Evolutionary conservation across 2,888 invertebrate species (phyloP), one percentile per base, ranked within the genome.

Genomic region (Hyppa rectilinea): DNA sequence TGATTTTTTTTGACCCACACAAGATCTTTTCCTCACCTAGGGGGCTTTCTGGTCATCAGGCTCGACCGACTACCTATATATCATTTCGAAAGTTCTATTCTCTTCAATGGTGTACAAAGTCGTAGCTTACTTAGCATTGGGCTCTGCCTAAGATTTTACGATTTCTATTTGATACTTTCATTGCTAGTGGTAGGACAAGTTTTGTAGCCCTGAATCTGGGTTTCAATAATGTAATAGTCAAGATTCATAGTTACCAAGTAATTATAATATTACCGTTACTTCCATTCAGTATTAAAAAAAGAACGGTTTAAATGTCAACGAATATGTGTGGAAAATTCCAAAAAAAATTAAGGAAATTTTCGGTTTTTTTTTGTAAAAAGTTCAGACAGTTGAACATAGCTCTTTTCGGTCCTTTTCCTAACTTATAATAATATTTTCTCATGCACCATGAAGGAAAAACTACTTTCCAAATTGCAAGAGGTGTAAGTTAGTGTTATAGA

Each of bases 101-200:
- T 38, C 47, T 40, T 49, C 23, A 58, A 52, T 34, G 34, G 26
- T 47, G 38, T 52, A 23, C 14, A 23, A 45, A 58, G 50, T n/a
- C 26, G 23, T 47, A 45, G 26, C n/a, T 69, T 36, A 38, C 70
- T 40, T 61, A 31, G 23, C 55, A 60, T 60, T 79, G 50, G 56
- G 26, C 29, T 52, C 52, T 71, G 52, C 43, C 53, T 59, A 75
- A 62, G 60, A 62, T 75, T 77, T 64, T n/a, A 61, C 61, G 56
- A 67, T 77, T 80, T 77, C 76, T 80, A 77, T 80, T 75, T 53
- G 68, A 62, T 59, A 80, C 75, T 77, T 77, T 80, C 80, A 45
- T 75, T 77, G 6, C 29, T 49, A 68, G 80, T 80, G 40, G 61
- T 75, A 62, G 49, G 68, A 75, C 68, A 52, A 67, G 80, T 80